Base-by-base conservation (phyloP, 2,888 invertebrate genomes). In the Brenthis hecate region DNA sequence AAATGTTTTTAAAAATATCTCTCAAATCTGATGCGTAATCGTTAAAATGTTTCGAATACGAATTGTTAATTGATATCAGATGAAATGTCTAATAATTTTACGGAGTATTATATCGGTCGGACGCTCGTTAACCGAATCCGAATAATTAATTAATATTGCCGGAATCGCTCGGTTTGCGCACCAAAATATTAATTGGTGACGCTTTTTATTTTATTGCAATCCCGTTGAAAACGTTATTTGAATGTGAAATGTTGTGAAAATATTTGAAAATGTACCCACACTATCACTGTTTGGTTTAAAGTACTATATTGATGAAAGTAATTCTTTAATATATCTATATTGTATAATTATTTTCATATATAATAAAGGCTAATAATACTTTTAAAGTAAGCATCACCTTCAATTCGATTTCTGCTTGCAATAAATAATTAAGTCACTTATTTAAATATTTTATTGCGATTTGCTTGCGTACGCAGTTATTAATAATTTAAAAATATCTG, bases 51-150 rank as follows among this genome's bases (percentile, higher is more conserved):
- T 80, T 81, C 81, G 75, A 77, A 81, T 80, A 80, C 66, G 57
- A 68, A 69, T 80, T 81, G 83, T 82, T 85, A 85, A 86, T 87
- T 85, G 83, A 84, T 86, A 84, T 76, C 78, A 78, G 77, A 82
- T 78, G 82, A 81, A 77, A 80, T 69, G 78, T 77, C 81, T 84
- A 85, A 84, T 84, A 83, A 78, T 77, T 75, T 73, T 70, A 65
- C 70, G 64, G 69, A 71, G 69, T 72, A 70, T 73, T 65, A 75
- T 72, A 72, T 72, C 68, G 70, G 64, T 66, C 62, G 71, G 61
- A 65, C 70, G 73, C 73, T 77, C 83, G 83, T 85, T 85, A 83
- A 81, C 80, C 79, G 81, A 85, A 85, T 83, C 79, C 78, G 78
- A 77, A 78, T 82, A 82, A 84, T 86, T 85, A 85, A 87, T 87